Percentiles rank a stretch among this genome's conserved stretches.
phyloP scores from a whole-genome alignment of 2,797 vertebrate genomes.

The Gymnothorax javanicus region DNA sequence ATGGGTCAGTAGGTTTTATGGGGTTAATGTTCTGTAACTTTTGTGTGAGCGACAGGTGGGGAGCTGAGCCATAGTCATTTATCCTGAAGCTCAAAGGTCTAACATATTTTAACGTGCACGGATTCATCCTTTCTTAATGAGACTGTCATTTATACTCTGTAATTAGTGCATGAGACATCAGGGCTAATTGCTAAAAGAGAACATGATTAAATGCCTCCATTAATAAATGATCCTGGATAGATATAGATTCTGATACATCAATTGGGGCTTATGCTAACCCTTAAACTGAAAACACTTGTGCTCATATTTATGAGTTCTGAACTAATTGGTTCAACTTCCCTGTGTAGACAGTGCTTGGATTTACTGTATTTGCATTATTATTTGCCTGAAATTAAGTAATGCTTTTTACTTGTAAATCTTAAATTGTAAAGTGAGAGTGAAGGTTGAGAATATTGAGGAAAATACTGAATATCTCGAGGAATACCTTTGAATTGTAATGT shows the following conservation, averaged over 20 bases:
- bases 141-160: background rate
- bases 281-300: background rate
- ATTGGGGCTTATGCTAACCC: background rate
- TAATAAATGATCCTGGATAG: background rate
- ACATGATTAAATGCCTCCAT: background rate
- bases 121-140: background rate
- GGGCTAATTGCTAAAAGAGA: background rate
- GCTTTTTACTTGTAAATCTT: background rate
- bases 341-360: background rate
- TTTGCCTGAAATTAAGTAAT: background rate
- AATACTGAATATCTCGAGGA: background rate
- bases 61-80: slow-evolving; percentile 36
- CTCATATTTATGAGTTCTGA: background rate
- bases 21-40: slow-evolving; percentile 41
- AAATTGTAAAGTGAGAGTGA: background rate
- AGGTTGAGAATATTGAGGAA: background rate
- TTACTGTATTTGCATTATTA: background rate
- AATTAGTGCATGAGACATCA: background rate
- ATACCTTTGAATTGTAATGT: background rate
- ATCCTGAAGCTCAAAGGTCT: slow-evolving; percentile 43
- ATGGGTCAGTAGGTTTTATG: too few species aligned
- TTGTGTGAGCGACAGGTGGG: slow-evolving; percentile 39
- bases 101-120: slow-evolving; percentile 31
- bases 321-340: background rate
- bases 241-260: background rate